A percentile compares a stretch with the other conserved stretches of the same genome.
phyloP scores from a whole-genome alignment of 1,140 invertebrate species.

The Stenopsyche tienmushanensis region DNA sequence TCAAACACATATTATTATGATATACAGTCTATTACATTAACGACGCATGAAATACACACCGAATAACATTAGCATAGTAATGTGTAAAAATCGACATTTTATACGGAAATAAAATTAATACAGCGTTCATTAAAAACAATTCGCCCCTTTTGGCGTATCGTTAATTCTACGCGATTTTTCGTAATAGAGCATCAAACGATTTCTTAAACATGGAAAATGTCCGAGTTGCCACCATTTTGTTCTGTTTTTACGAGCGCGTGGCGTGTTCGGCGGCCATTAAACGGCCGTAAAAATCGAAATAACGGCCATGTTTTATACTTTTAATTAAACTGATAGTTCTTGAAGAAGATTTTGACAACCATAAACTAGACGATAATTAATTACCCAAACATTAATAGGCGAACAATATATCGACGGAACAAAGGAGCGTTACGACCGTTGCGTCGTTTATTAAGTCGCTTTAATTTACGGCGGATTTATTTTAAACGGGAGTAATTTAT shows the following conservation, averaged over 20 bases:
- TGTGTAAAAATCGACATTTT: constrained; percentile 21
- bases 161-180: background rate
- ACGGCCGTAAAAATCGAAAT: constrained; percentile 3
- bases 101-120: constrained; percentile 19
- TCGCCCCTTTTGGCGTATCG: background rate
- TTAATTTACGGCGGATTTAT: background rate
- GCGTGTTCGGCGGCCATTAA: constrained; percentile 7
- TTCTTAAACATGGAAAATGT: background rate
- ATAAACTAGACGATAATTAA: no score
- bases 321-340: background rate
- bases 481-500: background rate
- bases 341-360: background rate
- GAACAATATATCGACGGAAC: background rate
- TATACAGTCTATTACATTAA: constrained; percentile 5
- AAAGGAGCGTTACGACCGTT: background rate
- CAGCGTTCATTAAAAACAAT: constrained; percentile 12
- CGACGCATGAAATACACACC: constrained; percentile 21
- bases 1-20: constrained; percentile 5
- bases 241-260: constrained; percentile 7
- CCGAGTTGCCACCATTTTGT: background rate
- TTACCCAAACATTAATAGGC: background rate
- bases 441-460: no score
- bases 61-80: constrained; percentile 23
- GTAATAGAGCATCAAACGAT: background rate
- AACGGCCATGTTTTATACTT: background rate